These are phyloP conservation scores for Tachypleus tridentatus DNA, from an alignment of 1,140 invertebrate genomes.

Conservation along the genomic window DNA sequence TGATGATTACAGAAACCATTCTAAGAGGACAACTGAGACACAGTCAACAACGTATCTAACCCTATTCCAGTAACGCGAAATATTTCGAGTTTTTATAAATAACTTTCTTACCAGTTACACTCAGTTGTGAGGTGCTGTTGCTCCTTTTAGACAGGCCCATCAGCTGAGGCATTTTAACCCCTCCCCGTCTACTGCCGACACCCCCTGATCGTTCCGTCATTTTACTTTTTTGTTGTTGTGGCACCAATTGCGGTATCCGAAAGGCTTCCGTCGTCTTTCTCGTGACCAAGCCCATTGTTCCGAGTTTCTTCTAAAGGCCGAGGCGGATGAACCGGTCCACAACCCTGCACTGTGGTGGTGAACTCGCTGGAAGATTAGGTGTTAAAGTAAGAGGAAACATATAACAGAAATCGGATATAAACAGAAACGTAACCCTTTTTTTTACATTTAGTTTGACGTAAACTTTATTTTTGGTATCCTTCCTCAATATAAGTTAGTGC, in stretches of 20 bases:
- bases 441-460: too few relatives aligned
- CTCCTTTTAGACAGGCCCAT: conserved; percentile 79
- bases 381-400: too few relatives aligned
- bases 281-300: neutral
- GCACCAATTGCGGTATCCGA: conserved; percentile 77
- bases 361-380: conserved; percentile 37
- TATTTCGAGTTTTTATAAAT: too few relatives aligned
- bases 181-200: conserved; percentile 27
- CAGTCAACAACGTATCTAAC: too few relatives aligned
- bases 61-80: too few relatives aligned
- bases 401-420: too few relatives aligned
- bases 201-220: conserved; percentile 21
- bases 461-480: too few relatives aligned
- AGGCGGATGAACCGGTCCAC: conserved; percentile 25
- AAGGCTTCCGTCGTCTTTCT: conserved; percentile 63
- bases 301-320: conserved; percentile 3
- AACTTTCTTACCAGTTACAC: conserved; percentile 67
- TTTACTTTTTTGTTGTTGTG: conserved; percentile 23
- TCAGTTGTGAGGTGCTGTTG: conserved; percentile 88
- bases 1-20: too few relatives aligned
- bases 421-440: too few relatives aligned
- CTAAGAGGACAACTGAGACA: too few relatives aligned
- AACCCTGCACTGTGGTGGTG: conserved; percentile 34
- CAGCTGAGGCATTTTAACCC: conserved; percentile 39
- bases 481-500: too few relatives aligned